Base-by-base conservation (phyloP, 2,113 vertebrate genomes). In the Oryzias curvinotus region DNA sequence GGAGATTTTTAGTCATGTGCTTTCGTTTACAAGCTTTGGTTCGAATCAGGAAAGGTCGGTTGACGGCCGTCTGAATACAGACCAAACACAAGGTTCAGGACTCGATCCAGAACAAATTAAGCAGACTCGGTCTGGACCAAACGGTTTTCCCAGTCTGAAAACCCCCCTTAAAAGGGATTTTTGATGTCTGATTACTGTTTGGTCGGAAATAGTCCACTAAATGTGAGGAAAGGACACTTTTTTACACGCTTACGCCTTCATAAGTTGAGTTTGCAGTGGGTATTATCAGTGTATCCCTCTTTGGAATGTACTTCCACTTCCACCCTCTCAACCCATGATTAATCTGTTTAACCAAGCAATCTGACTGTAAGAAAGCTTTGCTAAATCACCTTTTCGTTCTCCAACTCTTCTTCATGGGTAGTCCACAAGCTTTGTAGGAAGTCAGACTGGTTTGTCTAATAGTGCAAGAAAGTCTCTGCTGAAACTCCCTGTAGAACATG, bases 311-410 rank as follows among this genome's bases (percentile, higher is more conserved):
- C 82, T 75, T 87, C 73, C 83, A 66, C 82, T 75, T 87, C 73
- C 83, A 66, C 54, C 50, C 61, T 75, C 62, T 78, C 56, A 57
- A 68, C 77, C 81, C 90, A 87, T 89, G 74, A 89, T 90, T 89
- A 85, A 90, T 90, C 80, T 89, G 81, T 90, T 90, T 90, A 79
- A 77, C 18, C 4, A 76, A 80, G 59, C 73, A 41, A 43, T 73
- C 59, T 43, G 62, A 69, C 15, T 63, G 44, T 84, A 82, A 85
- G 83, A 86, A 86, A 71, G 63, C 7, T 51, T 62, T 77, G 28
- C 62, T 48, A 64, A 76, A 72, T 77, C 60, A 60, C 62, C 51
- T 56, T 52, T 76, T 25, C 62, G 41, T 63, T 81, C 43, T 21
- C 49, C 30, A 42, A 52, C n/a, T 23, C 41, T 19, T 57, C 21